Evolutionary conservation across 2,113 vertebrate genomes (phyloP).

Genomic region (Hucho hucho): DNA sequence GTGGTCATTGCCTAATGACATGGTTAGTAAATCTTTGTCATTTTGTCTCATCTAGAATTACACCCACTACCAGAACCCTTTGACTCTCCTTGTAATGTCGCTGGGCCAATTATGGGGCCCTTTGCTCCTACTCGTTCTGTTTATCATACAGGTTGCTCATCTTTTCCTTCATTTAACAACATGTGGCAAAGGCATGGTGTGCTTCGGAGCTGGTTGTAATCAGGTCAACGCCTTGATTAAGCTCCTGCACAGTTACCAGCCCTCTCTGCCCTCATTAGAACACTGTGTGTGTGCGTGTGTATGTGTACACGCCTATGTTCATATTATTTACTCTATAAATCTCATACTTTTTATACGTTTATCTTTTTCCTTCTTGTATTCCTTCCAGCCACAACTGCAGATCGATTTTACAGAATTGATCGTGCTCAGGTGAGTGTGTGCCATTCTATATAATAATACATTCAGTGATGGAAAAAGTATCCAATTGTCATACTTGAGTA

Average conservation of each 20-base stretch:
- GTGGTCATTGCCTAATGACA: not conserved
- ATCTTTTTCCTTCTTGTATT: constrained; percentile 23
- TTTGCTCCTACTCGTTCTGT: not conserved
- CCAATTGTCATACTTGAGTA: no score
- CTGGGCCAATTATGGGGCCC: constrained; percentile 7
- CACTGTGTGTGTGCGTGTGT: not conserved
- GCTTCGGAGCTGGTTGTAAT: not conserved
- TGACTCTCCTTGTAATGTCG: not conserved
- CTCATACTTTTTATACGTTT: not conserved
- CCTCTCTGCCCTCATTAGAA: constrained; percentile 18
- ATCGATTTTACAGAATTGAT: constrained; percentile 96
- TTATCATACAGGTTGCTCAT: constrained; percentile 3
- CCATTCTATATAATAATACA: not conserved
- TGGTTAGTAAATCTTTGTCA: not conserved
- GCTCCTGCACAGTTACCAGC: not conserved
- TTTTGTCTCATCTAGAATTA: not conserved
- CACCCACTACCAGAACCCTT: not conserved
- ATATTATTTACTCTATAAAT: not conserved
- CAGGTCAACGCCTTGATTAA: constrained; percentile 7
- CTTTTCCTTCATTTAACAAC: not conserved
- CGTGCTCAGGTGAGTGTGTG: constrained; percentile 83
- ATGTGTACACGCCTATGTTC: not conserved
- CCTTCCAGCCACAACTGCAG: constrained; percentile 87
- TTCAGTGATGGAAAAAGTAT: no score
- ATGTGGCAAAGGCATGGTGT: not conserved